Percentiles rank a stretch among this genome's conserved stretches.
Evolutionary conservation across 2,888 invertebrate genomes (phyloP).

Genomic region (Hoplodrina ambigua): DNA sequence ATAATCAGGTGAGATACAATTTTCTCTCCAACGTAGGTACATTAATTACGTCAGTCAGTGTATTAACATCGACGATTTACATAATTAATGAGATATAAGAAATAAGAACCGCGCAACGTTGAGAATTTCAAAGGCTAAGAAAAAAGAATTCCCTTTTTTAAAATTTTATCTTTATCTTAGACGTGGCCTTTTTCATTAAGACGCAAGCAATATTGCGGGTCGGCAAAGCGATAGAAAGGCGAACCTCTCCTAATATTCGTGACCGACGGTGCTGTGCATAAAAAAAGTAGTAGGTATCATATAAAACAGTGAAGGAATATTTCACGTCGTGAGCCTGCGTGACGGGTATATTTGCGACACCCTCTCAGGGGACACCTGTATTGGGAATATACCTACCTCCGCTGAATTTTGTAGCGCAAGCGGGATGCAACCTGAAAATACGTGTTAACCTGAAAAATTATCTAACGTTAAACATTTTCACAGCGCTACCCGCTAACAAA

Average conservation of each 20-base stretch:
- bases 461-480: slow-evolving; percentile 39
- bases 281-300: slow-evolving; percentile 57
- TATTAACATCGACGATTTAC: slow-evolving; percentile 53
- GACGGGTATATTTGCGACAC: slow-evolving; percentile 70
- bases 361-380: slow-evolving; percentile 64
- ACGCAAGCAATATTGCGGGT: slow-evolving; percentile 55
- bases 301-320: slow-evolving; percentile 68
- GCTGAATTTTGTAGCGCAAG: slow-evolving; percentile 42
- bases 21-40: slow-evolving; percentile 23
- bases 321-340: slow-evolving; percentile 64
- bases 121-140: slow-evolving; percentile 43
- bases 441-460: slow-evolving; percentile 42
- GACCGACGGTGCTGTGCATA: slow-evolving; percentile 52
- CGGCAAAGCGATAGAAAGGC: slow-evolving; percentile 51
- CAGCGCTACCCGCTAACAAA: slow-evolving; percentile 33
- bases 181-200: slow-evolving; percentile 62
- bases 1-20: slow-evolving; percentile 25
- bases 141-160: slow-evolving; percentile 42
- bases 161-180: slow-evolving; percentile 58
- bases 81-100: slow-evolving; percentile 57
- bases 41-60: slow-evolving; percentile 50
- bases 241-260: slow-evolving; percentile 53
- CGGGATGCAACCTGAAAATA: slow-evolving; percentile 46
- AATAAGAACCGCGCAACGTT: slow-evolving; percentile 39
- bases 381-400: slow-evolving; percentile 48